Evolutionary conservation across 2,797 vertebrate species (phyloP), one percentile per base, ranked within the genome.

Genomic region (Sus cebifrons): DNA sequence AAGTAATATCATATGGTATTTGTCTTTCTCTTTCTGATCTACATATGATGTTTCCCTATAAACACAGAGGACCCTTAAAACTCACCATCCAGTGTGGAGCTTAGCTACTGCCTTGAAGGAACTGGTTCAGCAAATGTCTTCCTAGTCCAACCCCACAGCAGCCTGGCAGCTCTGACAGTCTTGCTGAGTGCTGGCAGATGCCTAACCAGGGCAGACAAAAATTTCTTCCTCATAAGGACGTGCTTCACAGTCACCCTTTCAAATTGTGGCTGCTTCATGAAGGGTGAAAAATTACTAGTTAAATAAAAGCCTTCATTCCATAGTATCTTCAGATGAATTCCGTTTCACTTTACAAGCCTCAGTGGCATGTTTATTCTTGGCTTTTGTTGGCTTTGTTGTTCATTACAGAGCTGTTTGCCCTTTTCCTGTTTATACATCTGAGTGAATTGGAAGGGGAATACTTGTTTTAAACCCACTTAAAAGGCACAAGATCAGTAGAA

Each of bases 391-490:
- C 40, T 78, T 90, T 36, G 52, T 58, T 81, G 18, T 75, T 81
- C 68, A 49, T 79, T 78, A 79, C 93, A 71, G 49, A 73, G 20
- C 78, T 89, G 40, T 91, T 73, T 91, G 10, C 29, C 4, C 58
- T 74, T 92, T 91, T 74, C 44, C 44, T 92, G 3, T 90, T 29
- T 88, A 40, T 78, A 62, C 10, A 65, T 52, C 21, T 89, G 54
- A 74, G 44, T 91, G 52, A 95, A 79, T 9, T 73, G 58, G 93
- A 78, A 73, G 40, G 29, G 18, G 14, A 25, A 36, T 58, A 52
- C 25, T 91, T 95, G 89, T 92, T 89, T 68, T 71, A 81, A 82
- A 56, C 1, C 54, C 27, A 77, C 56, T 89, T 91, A 85, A 92
- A 96, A 95, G 67, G 17, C 71, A 92, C 32, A 89, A 58, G 73